These are phyloP conservation scores for Scrobipalpa costella DNA, from an alignment of 2,888 invertebrate genomes.

Conservation along the genomic window DNA sequence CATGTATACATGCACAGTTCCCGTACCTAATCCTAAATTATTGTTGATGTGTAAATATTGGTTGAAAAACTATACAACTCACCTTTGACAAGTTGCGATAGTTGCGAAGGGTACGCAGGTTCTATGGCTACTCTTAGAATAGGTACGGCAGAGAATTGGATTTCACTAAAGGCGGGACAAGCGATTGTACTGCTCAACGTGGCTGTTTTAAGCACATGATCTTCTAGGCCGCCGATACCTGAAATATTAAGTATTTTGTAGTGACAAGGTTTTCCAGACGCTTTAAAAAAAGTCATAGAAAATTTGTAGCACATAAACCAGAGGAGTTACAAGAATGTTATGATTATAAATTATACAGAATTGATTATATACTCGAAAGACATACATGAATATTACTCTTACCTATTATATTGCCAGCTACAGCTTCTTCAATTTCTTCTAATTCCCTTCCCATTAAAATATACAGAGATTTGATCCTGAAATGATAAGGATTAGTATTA, in stretches of 20 bases:
- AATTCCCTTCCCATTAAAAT: slow-evolving; percentile 96
- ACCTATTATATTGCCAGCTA: slow-evolving; percentile 95
- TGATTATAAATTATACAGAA: too few species aligned
- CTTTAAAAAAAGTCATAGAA: too few species aligned
- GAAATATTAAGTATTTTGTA: slow-evolving; percentile 31
- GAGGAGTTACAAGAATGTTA: background rate
- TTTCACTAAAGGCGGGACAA: slow-evolving; percentile 94
- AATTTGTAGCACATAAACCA: too few species aligned
- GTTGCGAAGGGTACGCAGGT: slow-evolving; percentile 89
- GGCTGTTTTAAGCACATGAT: slow-evolving; percentile 92
- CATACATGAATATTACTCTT: slow-evolving; percentile 33
- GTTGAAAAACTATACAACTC: background rate
- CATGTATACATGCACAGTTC: too few species aligned
- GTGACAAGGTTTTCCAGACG: background rate
- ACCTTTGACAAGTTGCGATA: slow-evolving; percentile 86
- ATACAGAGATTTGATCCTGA: slow-evolving; percentile 88
- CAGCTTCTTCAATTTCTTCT: slow-evolving; percentile 87
- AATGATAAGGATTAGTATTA: slow-evolving; percentile 39
- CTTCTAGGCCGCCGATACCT: slow-evolving; percentile 93
- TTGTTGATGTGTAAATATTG: too few species aligned
- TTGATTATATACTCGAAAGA: background rate
- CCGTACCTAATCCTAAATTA: too few species aligned
- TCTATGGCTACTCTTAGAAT: slow-evolving; percentile 97
- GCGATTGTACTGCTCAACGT: slow-evolving; percentile 91
- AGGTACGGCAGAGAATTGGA: slow-evolving; percentile 88